Base-by-base conservation (phyloP, 2,113 vertebrate species). In the Eublepharis macularius region DNA sequence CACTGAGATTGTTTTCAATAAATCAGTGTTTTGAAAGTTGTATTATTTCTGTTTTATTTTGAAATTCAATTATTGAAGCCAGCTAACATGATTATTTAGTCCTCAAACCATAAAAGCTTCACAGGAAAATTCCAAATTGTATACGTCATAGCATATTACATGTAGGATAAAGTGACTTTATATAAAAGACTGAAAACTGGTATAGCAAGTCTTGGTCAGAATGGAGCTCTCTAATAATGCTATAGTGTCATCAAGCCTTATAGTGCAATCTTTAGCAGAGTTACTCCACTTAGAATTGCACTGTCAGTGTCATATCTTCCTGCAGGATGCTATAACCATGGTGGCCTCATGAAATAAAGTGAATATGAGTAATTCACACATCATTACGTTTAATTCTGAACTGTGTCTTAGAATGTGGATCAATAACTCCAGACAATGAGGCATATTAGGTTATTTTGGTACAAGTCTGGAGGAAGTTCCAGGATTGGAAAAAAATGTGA, bases 121-220 rank as follows among this genome's bases (percentile, higher is more conserved):
- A 4, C 24, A 79, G 51, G 45, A 87, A 85, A 91, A 87, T 86
- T 66, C 5, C 14, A 81, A 80, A 54, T 7, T 39, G 29, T 63
- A 2, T 34, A 7, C 26, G 32, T 70, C 76, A 81, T 39, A 80
- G 60, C 4, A 82, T 83, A 41, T 81, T 88, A 34, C 41, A 83
- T 2, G 14, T 43, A 4, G 43, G 47, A 76, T 2, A 1, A 84
- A 54, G 7, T 34, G n/a, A 69, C 68, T 32, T 82, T 7, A 21
- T 6, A 75, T 70, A 68, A 6, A 5, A 0, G 4, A 4, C 65
- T 6, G 32, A 86, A 72, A 77, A 47, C 24, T 26, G 26, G 69
- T 51, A 86, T 34, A 81, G 26, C 19, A 24, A 70, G 51, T 2
- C 34, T 36, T 32, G 54, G 4, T 41, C 54, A 88, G 2, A 73